Evolutionary conservation across 1,140 invertebrate species (phyloP), one percentile per base, ranked within the genome.

Genomic region (Caerostris extrusa): DNA sequence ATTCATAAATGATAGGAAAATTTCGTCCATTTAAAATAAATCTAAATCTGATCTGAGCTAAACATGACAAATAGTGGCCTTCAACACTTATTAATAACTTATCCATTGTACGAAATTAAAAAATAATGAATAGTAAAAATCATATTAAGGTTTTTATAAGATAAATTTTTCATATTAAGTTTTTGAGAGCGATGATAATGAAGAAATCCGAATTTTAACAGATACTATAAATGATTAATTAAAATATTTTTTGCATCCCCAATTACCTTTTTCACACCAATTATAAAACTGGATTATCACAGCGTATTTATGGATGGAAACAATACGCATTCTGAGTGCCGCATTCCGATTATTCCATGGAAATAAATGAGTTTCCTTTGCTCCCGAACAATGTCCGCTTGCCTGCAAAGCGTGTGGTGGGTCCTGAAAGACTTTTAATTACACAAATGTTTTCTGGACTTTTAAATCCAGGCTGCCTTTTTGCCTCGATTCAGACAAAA

Each of bases 351-450:
- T 90, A 90, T 90, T 90, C 50, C 56, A 53, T 19, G 86, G 71
- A 88, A 88, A 90, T 90, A 90, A 90, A 90, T 90, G 67, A 64
- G 71, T 90, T 77, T 8, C 88, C 57, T 90, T 90, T 34, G 34
- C 71, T 64, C 71, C 71, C 56, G 8, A 0, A 14, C 88, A 90
- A 90, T 90, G 67, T 53, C 50, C 58, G 67, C 7, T 14, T 17
- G 17, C 53, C 67, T 34, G 34, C 34, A 60, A 19, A 19, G 3
- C 50, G 0, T 56, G 67, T 19, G 67, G 61, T 56, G 34, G 34
- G 14, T 60, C 19, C 34, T 67, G 64, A 88, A 88, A 88, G 14
- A 77, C 34, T n/a, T 77, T 71, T 90, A 90, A 90, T 90, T 90
- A 90, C n/a, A 90, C 71, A 90, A 90, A 71, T 14, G 88, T n/a